phyloP scores from a whole-genome alignment of 2,888 invertebrate species.

The Aleiodes testaceus region DNA sequence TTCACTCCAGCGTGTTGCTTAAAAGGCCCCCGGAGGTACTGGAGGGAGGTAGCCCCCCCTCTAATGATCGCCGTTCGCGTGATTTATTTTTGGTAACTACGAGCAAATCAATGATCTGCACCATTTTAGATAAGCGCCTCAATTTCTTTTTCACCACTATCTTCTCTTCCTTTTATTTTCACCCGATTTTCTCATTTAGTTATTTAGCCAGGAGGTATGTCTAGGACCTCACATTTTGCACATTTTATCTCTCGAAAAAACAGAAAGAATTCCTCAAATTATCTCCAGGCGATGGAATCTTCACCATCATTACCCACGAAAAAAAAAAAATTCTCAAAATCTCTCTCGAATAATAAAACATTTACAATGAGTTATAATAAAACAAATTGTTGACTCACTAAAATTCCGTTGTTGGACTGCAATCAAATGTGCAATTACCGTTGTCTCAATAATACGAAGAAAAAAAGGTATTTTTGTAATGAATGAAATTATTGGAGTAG shows the following conservation, averaged over 20 bases:
- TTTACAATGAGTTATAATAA: too few species aligned
- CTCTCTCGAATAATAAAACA: too few species aligned
- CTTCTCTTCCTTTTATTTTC: neutral
- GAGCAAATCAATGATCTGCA: conserved; percentile 40
- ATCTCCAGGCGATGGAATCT: conserved; percentile 11
- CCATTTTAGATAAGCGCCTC: conserved; percentile 24
- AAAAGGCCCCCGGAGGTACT: conserved; percentile 20
- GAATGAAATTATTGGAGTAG: too few species aligned
- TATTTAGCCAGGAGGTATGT: conserved; percentile 60
- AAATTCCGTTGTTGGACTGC: too few species aligned
- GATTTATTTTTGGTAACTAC: conserved; percentile 67
- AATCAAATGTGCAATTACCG: too few species aligned
- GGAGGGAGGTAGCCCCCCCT: conserved; percentile 41
- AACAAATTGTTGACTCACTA: too few species aligned
- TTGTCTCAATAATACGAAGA: too few species aligned
- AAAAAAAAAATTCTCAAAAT: too few species aligned
- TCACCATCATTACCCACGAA: neutral
- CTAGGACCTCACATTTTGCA: conserved; percentile 57
- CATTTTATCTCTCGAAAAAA: conserved; percentile 53
- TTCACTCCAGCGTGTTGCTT: conserved; percentile 5
- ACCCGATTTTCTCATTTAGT: conserved; percentile 40
- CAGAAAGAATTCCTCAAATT: neutral
- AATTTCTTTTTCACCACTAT: too few species aligned
- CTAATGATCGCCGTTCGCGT: conserved; percentile 64
- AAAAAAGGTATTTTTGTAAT: too few species aligned